Evolutionary conservation across 2,888 invertebrate species (phyloP).

Genomic region (Plusia festucae): DNA sequence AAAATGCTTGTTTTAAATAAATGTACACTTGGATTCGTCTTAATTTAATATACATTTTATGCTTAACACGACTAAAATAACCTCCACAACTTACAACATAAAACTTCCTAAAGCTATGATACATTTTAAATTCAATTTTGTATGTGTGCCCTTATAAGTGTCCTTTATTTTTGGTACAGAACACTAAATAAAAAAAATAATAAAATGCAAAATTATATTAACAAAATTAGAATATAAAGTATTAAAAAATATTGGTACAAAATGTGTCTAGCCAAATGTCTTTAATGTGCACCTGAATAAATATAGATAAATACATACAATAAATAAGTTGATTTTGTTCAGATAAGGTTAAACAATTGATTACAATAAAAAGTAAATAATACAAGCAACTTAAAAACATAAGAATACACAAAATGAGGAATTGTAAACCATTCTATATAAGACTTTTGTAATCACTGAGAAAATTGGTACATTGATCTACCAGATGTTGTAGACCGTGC

Average conservation of each 20-base stretch:
- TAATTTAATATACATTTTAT: slow-evolving; percentile 45
- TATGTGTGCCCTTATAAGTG: slow-evolving; percentile 36
- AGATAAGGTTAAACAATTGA: slow-evolving; percentile 18
- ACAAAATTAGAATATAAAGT: slow-evolving; percentile 19
- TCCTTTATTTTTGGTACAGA: slow-evolving; percentile 37
- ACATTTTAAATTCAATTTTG: slow-evolving; percentile 32
- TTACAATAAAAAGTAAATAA: slow-evolving; percentile 39
- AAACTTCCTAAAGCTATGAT: slow-evolving; percentile 34
- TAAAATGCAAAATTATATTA: slow-evolving; percentile 29
- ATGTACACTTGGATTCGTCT: slow-evolving; percentile 15
- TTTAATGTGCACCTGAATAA: slow-evolving; percentile 12
- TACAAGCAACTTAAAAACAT: slow-evolving; percentile 47
- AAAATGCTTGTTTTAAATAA: slow-evolving; percentile 16
- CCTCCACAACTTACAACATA: slow-evolving; percentile 47
- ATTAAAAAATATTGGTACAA: slow-evolving; percentile 8
- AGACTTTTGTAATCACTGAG: slow-evolving; percentile 54
- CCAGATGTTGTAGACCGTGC: too few species aligned
- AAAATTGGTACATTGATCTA: slow-evolving; percentile 15
- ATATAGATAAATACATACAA: slow-evolving; percentile 13
- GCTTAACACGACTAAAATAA: slow-evolving; percentile 41
- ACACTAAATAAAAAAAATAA: slow-evolving; percentile 24
- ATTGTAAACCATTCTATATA: slow-evolving; percentile 53
- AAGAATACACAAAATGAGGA: slow-evolving; percentile 60
- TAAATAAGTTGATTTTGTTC: slow-evolving; percentile 18
- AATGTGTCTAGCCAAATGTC: slow-evolving; percentile 11